phyloP scores from a whole-genome alignment of 2,113 vertebrate species.

The Austrofundulus limnaeus region DNA sequence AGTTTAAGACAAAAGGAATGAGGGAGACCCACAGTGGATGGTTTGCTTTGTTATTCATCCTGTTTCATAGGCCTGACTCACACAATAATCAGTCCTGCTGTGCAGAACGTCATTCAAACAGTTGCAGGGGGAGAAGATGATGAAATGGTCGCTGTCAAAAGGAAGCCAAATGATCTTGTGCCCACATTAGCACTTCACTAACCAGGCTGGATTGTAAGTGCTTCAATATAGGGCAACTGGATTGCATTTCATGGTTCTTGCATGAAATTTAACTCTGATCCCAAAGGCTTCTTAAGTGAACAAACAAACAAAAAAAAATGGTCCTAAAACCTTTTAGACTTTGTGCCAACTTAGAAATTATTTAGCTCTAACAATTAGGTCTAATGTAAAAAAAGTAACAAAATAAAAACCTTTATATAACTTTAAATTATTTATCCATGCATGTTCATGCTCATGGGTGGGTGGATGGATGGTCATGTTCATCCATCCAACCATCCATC shows the following conservation, averaged over 20 bases:
- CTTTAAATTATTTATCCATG: no score
- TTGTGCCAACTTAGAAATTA: neutral
- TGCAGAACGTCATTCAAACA: conserved; percentile 43
- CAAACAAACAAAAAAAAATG: neutral
- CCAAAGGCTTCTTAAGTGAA: neutral
- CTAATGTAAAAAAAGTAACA: no score
- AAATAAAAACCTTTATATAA: no score
- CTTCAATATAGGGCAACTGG: neutral
- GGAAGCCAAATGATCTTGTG: conserved; percentile 14
- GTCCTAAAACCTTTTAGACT: neutral
- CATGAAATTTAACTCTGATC: neutral
- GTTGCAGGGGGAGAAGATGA: conserved; percentile 43
- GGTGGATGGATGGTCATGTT: no score
- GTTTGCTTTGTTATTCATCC: conserved; percentile 54
- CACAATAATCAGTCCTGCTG: conserved; percentile 24
- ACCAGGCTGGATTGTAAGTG: neutral
- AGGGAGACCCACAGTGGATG: conserved; percentile 46
- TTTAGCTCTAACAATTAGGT: neutral
- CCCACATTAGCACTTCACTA: conserved; percentile 13
- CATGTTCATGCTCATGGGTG: no score
- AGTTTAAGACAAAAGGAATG: conserved; percentile 59
- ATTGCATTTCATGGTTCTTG: neutral
- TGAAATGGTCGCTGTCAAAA: conserved; percentile 34
- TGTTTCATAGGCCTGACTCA: conserved; percentile 60
- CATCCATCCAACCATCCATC: no score